Evolutionary conservation across 1,140 invertebrate species (phyloP).

Genomic region (Zaprionus tsacasi): DNA sequence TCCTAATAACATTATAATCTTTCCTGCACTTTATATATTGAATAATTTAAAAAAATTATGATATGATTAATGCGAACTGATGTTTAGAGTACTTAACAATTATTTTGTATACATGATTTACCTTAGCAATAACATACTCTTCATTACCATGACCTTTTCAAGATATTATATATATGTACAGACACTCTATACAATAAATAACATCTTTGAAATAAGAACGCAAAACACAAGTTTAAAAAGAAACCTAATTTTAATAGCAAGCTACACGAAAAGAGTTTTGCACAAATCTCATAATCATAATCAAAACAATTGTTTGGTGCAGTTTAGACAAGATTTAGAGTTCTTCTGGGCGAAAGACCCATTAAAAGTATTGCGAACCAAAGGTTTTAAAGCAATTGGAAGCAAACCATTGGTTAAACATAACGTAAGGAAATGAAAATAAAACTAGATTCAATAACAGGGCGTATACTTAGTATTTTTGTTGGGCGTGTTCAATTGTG

Average conservation of each 20-base stretch:
- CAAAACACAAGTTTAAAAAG: slow-evolving; percentile 3
- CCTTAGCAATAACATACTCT: slow-evolving; percentile 20
- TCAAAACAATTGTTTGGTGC: slow-evolving; percentile 56
- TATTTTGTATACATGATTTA: slow-evolving; percentile 2
- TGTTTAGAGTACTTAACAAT: slow-evolving; percentile 1
- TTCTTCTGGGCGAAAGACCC: slow-evolving; percentile 15
- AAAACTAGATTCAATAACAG: slow-evolving; percentile 37
- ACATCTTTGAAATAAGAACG: slow-evolving; percentile 17
- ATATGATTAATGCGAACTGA: background rate
- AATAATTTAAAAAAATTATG: background rate
- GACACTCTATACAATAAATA: slow-evolving; percentile 30
- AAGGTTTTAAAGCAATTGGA: slow-evolving; percentile 57
- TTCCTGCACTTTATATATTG: background rate
- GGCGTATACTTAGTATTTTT: slow-evolving; percentile 68
- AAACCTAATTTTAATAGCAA: slow-evolving; percentile 46
- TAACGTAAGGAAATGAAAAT: slow-evolving; percentile 43
- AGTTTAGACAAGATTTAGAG: slow-evolving; percentile 36
- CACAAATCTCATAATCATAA: slow-evolving; percentile 53
- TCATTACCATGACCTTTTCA: slow-evolving; percentile 7
- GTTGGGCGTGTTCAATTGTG: slow-evolving; percentile 56
- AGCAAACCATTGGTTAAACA: slow-evolving; percentile 56
- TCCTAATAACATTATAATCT: background rate
- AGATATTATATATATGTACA: slow-evolving; percentile 26
- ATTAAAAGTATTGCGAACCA: slow-evolving; percentile 49
- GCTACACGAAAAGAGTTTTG: slow-evolving; percentile 56